These are phyloP conservation scores for Crocallis elinguaria DNA, from an alignment of 2,888 invertebrate species.

Conservation along the genomic window DNA sequence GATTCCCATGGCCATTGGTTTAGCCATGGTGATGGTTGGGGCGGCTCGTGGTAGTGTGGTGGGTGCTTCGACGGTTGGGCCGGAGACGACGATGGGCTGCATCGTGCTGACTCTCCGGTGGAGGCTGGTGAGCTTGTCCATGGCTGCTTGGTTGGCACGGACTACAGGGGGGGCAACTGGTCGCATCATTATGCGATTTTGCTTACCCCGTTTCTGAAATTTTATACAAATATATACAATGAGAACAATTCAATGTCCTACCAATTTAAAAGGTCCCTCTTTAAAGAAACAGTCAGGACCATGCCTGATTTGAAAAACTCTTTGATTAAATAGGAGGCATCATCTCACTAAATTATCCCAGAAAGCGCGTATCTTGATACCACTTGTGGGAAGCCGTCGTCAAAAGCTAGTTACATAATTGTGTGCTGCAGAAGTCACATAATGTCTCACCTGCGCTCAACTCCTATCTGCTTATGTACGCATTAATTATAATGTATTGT, in stretches of 20 bases:
- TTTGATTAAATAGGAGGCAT: too few relatives aligned
- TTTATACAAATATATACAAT: not conserved
- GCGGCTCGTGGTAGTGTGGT: constrained; percentile 43
- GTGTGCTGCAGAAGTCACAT: too few relatives aligned
- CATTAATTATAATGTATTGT: too few relatives aligned
- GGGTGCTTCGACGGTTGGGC: constrained; percentile 55
- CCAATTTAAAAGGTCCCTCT: too few relatives aligned
- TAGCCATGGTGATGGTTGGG: constrained; percentile 76
- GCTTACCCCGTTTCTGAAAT: constrained; percentile 81
- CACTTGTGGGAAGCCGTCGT: too few relatives aligned
- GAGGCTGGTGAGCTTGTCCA: constrained; percentile 68
- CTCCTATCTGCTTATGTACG: too few relatives aligned
- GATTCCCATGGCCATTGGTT: constrained; percentile 85
- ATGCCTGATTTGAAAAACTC: too few relatives aligned
- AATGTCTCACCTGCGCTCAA: too few relatives aligned
- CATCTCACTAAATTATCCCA: too few relatives aligned
- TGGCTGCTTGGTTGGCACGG: constrained; percentile 69
- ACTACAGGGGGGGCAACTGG: constrained; percentile 62
- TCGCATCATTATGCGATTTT: constrained; percentile 78
- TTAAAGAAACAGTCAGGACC: too few relatives aligned
- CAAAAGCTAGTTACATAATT: too few relatives aligned
- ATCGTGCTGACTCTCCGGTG: constrained; percentile 67
- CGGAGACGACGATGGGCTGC: constrained; percentile 71
- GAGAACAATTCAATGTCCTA: not conserved
- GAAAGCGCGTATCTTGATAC: too few relatives aligned